Base-by-base conservation (phyloP, 1,140 invertebrate species). In the Samia ricini region DNA sequence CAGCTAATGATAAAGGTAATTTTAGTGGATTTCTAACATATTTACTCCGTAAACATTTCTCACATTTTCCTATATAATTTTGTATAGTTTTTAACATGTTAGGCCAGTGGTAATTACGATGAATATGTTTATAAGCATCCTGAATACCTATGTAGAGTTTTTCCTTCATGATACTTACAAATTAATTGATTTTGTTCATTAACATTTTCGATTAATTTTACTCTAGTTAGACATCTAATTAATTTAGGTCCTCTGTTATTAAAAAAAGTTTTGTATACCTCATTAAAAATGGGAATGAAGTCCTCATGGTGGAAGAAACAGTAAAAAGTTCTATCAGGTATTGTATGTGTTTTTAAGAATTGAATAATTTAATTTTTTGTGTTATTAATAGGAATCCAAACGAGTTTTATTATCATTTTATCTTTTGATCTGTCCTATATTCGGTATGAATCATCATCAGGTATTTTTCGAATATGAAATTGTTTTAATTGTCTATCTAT, bases 101-200 rank as follows among this genome's bases (percentile, higher is more conserved):
- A 20, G 51, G 57, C 63, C 63, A 60, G 23, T 60, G 58, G 4
- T 60, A 65, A 36, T 65, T 60, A 12, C 58, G 18, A 20, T 60
- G 63, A n/a, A 87, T 20, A 12, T 78, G 72, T 70, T 76, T 77
- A 50, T 68, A 68, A 0, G 74, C 85, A 79, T 88, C 83, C 2
- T 76, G 67, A 36, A 79, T 82, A 33, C 79, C 81, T 63, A 61
- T 86, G 83, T 22, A 70, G 55, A n/a, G 66, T 71, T 56, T 74
- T 80, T 10, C 74, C 77, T 77, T 81, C 68, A 29, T 77, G 74
- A 61, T 83, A 83, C 33, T 77, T 68, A 50, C 67, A 54, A 48
- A 88, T 80, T 33, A 77, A 6, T 59, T 79, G 64, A 20, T 29
- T 42, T 71, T 79, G 74, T 55, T 83, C 75, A 7, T 55, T 62